phyloP scores from a whole-genome alignment of 2,113 vertebrate genomes.

The Oryctolagus cuniculus region mOryCun1.1 NC_091432.1:97135001-97135500 shows the following conservation, averaged over 20 bases:
- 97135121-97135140: constrained; percentile 52
- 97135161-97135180: constrained; percentile 56
- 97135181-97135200: constrained; percentile 11
- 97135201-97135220: constrained; percentile 42
- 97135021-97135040: background rate
- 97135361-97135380: background rate
- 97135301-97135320: constrained; percentile 16
- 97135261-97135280: constrained; percentile 51
- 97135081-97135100: constrained; percentile 46
- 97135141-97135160: constrained; percentile 47
- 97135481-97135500: background rate
- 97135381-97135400: background rate
- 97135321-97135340: constrained; percentile 32
- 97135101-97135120: constrained; percentile 61
- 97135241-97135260: background rate
- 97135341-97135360: background rate
- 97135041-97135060: background rate
- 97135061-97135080: background rate
- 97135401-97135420: background rate
- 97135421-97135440: background rate
- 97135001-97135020: background rate
- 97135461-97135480: no score
- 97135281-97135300: constrained; percentile 3
- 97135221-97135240: constrained; percentile 25
- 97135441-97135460: background rate